These are phyloP conservation scores for Ditylenchus weischeri DNA, from an alignment of 2,888 invertebrate species.

Conservation along the genomic window DNA sequence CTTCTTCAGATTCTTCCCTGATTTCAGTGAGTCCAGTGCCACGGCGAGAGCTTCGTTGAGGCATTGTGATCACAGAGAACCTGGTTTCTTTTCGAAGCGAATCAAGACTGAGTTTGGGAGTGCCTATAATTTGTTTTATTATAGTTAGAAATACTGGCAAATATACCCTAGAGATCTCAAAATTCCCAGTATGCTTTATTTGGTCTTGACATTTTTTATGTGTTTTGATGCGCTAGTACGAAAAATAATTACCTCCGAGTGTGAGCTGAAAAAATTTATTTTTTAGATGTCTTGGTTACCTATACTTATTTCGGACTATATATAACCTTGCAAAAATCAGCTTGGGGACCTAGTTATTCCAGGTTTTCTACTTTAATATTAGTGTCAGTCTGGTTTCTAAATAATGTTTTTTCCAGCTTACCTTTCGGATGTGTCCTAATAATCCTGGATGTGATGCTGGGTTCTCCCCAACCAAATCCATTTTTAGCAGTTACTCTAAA, in stretches of 20 bases:
- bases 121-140: constrained; percentile 63
- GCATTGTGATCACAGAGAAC: constrained; percentile 36
- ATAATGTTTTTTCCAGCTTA: constrained; percentile 50
- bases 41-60: constrained; percentile 29
- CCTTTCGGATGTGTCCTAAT: constrained; percentile 60
- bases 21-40: constrained; percentile 37
- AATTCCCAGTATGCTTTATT: no score
- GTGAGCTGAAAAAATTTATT: no score
- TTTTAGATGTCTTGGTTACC: no score
- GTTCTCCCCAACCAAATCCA: constrained; percentile 87
- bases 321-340: no score
- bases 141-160: no score
- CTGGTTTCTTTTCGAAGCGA: constrained; percentile 40
- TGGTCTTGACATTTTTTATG: background rate
- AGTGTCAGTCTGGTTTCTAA: no score
- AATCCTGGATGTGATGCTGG: constrained; percentile 65
- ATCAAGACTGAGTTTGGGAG: constrained; percentile 72
- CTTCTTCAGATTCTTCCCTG: constrained; percentile 32
- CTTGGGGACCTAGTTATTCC: no score
- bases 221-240: background rate
- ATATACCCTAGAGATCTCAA: no score
- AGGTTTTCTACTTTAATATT: no score
- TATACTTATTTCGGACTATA: no score
- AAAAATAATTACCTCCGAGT: no score
- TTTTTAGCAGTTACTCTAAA: constrained; percentile 82